Conservation (phyloP, 1,140 invertebrate genomes). For the Batillaria attramentaria region DNA sequence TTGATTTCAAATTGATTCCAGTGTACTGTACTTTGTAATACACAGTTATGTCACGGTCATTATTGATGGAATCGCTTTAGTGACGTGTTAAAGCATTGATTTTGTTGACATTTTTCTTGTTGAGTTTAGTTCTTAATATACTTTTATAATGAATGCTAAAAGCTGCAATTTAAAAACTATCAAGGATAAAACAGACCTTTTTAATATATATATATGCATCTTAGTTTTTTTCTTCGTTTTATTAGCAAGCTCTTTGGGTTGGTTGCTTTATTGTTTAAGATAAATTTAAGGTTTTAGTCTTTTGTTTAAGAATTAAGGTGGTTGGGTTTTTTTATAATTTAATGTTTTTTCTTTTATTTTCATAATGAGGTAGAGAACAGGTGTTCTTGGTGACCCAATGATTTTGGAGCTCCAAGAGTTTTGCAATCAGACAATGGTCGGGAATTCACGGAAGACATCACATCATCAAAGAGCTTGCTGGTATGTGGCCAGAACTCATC, state of each 20-base stretch:
- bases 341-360: not conserved
- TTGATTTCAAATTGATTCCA: not conserved
- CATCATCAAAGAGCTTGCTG: too few species aligned
- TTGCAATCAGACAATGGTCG: too few species aligned
- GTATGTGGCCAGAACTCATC: too few species aligned
- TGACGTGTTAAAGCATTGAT: conserved; percentile 3
- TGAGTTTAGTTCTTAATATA: conserved; percentile 5
- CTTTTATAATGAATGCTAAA: not conserved
- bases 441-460: too few species aligned
- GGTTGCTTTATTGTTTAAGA: conserved; percentile 1
- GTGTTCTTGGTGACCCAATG: conserved; percentile 6
- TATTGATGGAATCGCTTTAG: conserved; percentile 6
- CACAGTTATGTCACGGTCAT: conserved; percentile 3
- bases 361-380: conserved; percentile 6
- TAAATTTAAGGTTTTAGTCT: not conserved
- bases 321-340: not conserved
- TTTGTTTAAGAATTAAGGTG: not conserved
- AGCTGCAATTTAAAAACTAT: not conserved
- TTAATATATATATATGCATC: not conserved
- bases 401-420: too few species aligned
- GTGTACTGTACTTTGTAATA: conserved; percentile 7
- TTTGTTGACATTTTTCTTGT: conserved; percentile 1
- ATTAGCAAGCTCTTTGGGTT: not conserved
- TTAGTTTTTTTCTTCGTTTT: not conserved
- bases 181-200: conserved; percentile 1